Evolutionary conservation across 1,140 invertebrate genomes (phyloP), one percentile per base, ranked within the genome.

Genomic region (Leptinotarsa defecta): DNA sequence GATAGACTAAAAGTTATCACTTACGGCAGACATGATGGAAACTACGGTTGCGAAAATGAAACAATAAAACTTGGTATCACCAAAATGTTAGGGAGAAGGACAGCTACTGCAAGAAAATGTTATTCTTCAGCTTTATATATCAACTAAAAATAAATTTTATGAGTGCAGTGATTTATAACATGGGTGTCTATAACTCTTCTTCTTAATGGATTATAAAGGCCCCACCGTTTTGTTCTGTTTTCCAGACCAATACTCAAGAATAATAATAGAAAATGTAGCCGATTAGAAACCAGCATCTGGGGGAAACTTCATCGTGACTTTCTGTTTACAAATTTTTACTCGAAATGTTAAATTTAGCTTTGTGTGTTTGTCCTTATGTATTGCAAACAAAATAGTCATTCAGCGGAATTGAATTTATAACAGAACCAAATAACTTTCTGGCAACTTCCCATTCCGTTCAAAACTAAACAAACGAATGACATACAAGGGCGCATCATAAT

Each of bases 231-330:
- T 68, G n/a, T 43, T 19, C n/a, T 34, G 34, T 48, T 68, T 48
- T 68, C 34, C 15, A 68, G 27, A 67, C 64, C 64, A 67, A 20
- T 67, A 22, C 20, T 67, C 19, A 24, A 34, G 63, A 65, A 49
- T 62, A 73, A 73, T 73, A 73, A 73, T 73, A 73, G 71, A 73
- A 73, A 73, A 61, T 73, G 71, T 73, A 73, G 71, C 49, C 62
- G 71, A 19, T 73, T 73, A 73, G 19, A 73, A 73, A 27, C 19
- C 24, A 43, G 17, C 62, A 73, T 73, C 24, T 64, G 57, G 24
- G 71, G 62, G 43, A 48, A 61, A 71, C 34, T 71, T 61, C 52
- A 57, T 57, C 52, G n/a, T 57, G 52, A 57, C 52, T 57, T 57
- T 57, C n/a, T 57, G 52, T 57, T 57, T 57, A 57, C 52, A n/a